Percentiles rank a stretch among this genome's conserved stretches.
These are phyloP conservation scores for Phrixothrix hirtus DNA, from an alignment of 2,888 invertebrate species.

Conservation along the genomic window DNA sequence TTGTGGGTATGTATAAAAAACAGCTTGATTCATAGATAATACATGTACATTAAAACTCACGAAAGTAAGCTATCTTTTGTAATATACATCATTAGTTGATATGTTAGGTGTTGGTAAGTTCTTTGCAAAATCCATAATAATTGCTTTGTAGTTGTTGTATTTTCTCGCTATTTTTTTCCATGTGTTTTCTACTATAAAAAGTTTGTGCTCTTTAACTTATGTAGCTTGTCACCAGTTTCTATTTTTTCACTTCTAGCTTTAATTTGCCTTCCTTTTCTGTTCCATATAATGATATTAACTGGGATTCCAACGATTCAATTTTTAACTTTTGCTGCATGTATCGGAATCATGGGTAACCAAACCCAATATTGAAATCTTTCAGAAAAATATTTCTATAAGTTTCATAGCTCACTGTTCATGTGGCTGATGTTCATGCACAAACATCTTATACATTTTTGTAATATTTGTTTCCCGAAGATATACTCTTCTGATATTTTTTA, in stretches of 20 bases:
- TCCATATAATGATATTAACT: no score
- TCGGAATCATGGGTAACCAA: no score
- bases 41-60: no score
- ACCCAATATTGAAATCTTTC: no score
- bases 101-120: background rate
- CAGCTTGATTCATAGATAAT: no score
- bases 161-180: slow-evolving; percentile 4
- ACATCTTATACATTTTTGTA: slow-evolving; percentile 9
- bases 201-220: slow-evolving; percentile 5
- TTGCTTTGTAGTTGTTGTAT: slow-evolving; percentile 4
- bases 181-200: slow-evolving; percentile 4
- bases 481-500: slow-evolving; percentile 1
- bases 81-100: background rate
- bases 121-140: slow-evolving; percentile 9
- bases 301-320: slow-evolving; percentile 1
- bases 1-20: no score
- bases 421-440: background rate
- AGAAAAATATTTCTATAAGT: no score
- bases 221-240: slow-evolving; percentile 7
- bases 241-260: slow-evolving; percentile 4
- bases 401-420: slow-evolving; percentile 3
- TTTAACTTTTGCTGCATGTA: no score
- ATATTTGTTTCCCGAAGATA: background rate
- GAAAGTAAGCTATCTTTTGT: background rate
- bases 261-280: background rate